Base-by-base conservation (phyloP, 2,113 vertebrate species). In the Centropristis striata region DNA sequence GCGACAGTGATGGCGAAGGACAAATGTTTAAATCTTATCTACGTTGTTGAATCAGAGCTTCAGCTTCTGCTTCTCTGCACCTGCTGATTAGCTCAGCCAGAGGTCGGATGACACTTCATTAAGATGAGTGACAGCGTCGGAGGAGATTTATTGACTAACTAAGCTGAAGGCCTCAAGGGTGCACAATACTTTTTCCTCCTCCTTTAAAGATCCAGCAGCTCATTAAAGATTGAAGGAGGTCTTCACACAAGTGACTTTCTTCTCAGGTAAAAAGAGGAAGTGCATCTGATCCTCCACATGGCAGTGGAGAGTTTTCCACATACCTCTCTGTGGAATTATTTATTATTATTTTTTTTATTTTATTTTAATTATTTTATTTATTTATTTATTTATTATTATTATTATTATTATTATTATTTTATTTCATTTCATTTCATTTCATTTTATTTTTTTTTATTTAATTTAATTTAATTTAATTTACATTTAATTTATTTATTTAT, bases 121-220 rank as follows among this genome's bases (percentile, higher is more conserved):
- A 71, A 20, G 55, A 25, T 37, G 72, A 80, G 54, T 63, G 76
- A 86, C 67, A 72, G 16, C 41, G 71, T 67, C 15, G 46, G 42
- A 63, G 53, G 58, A 0, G 1, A 60, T 32, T 39, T 7, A 10
- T 3, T 28, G 25, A 44, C 3, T 4, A 28, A 46, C 42, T 60
- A n/a, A 46, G 32, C 32, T 32, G 6, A 3, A 32, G 32, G 32
- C 32, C 32, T 32, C 32, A 32, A 32, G 32, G 32, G 32, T 32
- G 32, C 32, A 32, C 4, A 6, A 32, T 32, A 32, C 32, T 32
- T 32, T 32, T 32, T 32, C 6, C 6, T 4, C 32, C 32, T 32
- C 32, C 53, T 50, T 51, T 61, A 51, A 81, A 77, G 57, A 60
- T 65, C 49, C 28, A 41, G 67, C 27, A 10, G 4, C 46, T 61